Base-by-base conservation (phyloP, 1,140 invertebrate species). In the Oppia nitens region DNA sequence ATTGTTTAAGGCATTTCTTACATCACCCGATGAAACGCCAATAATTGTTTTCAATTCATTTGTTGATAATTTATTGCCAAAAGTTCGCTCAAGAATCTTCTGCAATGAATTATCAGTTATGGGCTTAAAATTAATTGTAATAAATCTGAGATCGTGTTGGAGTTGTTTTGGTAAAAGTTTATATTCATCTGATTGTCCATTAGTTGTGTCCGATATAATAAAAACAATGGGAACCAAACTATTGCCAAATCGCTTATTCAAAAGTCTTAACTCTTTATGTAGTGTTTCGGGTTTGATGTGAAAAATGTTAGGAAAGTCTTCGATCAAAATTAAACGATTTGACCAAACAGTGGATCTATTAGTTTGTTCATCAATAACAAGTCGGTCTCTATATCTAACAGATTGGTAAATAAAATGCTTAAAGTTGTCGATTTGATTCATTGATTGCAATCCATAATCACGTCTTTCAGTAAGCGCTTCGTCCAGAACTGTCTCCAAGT, bases 191-290 rank as follows among this genome's bases (percentile, higher is more conserved):
- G 21, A 56, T 23, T n/a, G n/a, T 25, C 40, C 25, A 17, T 54
- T 29, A 23, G 24, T 32, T 14, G 53, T 45, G 1, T 60, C 11
- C 12, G 57, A 59, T 23, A 59, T 54, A 12, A 59, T 54, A 25
- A 59, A 59, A 23, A 59, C 57, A 59, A 59, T 54, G 26, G 57
- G 57, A 23, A 52, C 32, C 14, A n/a, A 49, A 2, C 20, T 55
- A 14, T 12, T 23, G 21, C 25, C 25, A 6, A 59, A 60, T 11
- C n/a, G 27, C 21, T 58, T n/a, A 9, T 24, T n/a, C 9, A 23
- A 20, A 12, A 14, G n/a, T n/a, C 12, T 24, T 24, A 59, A 28
- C 21, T 53, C 57, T 47, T 53, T 21, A 27, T 59, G 57, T 2
- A 53, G 28, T 47, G 21, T 26, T 21, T 59, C 32, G 17, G 57